phyloP scores from a whole-genome alignment of 2,888 invertebrate genomes.

The Sarcophaga subvicina region DNA sequence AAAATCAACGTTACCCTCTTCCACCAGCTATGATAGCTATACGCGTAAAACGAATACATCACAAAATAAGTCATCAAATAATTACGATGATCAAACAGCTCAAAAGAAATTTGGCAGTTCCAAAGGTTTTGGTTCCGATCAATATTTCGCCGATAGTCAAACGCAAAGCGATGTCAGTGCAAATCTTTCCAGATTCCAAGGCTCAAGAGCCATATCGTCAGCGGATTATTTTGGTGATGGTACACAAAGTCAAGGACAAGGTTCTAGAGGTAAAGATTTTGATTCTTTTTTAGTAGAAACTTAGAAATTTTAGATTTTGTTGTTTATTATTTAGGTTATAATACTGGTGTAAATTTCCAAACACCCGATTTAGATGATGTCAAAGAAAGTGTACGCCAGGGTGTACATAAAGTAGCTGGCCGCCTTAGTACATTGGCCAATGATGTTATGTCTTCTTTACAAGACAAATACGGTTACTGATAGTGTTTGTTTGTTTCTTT shows the following conservation, averaged over 20 bases:
- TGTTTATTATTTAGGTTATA: conserved; percentile 74
- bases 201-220: conserved; percentile 96
- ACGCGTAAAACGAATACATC: conserved; percentile 60
- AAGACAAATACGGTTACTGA: conserved; percentile 89
- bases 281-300: background rate
- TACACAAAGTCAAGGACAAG: conserved; percentile 76
- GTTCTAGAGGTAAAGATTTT: conserved; percentile 72
- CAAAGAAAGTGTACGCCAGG: conserved; percentile 97
- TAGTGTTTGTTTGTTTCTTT: conserved; percentile 71
- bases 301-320: background rate
- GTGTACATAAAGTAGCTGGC: conserved; percentile 99
- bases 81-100: conserved; percentile 86
- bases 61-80: conserved; percentile 62
- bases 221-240: conserved; percentile 95
- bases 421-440: conserved; percentile 96
- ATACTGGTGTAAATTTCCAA: conserved; percentile 81
- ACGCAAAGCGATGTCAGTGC: conserved; percentile 81
- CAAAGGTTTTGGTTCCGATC: conserved; percentile 98
- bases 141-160: conserved; percentile 92
- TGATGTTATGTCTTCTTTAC: conserved; percentile 96
- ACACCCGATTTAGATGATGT: conserved; percentile 96
- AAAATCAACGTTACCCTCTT: conserved; percentile 67
- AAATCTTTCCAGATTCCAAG: conserved; percentile 91
- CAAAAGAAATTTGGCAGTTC: conserved; percentile 98
- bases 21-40: conserved; percentile 58